Percentiles rank a stretch among this genome's conserved stretches.
phyloP scores from a whole-genome alignment of 30 jellyfish, hydroid and myxozoan species.

The Sanderia malayensis region DNA sequence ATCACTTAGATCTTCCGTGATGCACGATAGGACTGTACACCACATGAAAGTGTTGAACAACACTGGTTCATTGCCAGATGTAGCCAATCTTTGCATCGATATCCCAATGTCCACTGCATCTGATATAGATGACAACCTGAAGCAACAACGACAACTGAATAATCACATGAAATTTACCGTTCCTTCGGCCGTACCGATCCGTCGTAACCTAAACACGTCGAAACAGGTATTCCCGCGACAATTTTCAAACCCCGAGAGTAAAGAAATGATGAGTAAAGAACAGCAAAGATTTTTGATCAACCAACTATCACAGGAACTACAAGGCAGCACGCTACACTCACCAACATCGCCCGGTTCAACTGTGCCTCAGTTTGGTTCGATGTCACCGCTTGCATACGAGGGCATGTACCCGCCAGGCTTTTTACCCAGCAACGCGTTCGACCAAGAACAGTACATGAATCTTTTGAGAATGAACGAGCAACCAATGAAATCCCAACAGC shows the following conservation, averaged over 20 bases:
- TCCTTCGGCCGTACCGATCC: conserved; percentile 61
- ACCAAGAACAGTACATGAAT: conserved; percentile 51
- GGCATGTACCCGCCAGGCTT: conserved; percentile 54
- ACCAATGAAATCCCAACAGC: conserved; percentile 22
- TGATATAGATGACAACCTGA: conserved; percentile 40
- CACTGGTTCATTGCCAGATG: conserved; percentile 93
- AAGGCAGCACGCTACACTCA: conserved; percentile 38
- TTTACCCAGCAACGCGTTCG: conserved; percentile 7
- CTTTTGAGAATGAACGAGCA: conserved; percentile 58
- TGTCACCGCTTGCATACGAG: conserved; percentile 91
- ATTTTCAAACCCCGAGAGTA: conserved; percentile 80
- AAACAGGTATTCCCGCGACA: conserved; percentile 92
- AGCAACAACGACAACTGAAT: conserved; percentile 37
- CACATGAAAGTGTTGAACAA: conserved; percentile 85
- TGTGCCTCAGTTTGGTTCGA: conserved; percentile 72
- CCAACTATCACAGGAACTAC: conserved; percentile 55
- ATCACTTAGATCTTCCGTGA: conserved; percentile 19
- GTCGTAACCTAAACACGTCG: conserved; percentile 58
- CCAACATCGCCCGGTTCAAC: conserved; percentile 59
- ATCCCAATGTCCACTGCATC: conserved; percentile 69
- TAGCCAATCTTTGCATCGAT: conserved; percentile 72
- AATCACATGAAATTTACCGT: conserved; percentile 46
- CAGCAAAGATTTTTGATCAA: conserved; percentile 50
- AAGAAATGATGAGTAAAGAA: conserved; percentile 40
- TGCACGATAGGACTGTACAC: conserved; percentile 51